Evolutionary conservation across 2,113 vertebrate genomes (phyloP), one percentile per base, ranked within the genome.

Genomic region (Chloebia gouldiae): DNA sequence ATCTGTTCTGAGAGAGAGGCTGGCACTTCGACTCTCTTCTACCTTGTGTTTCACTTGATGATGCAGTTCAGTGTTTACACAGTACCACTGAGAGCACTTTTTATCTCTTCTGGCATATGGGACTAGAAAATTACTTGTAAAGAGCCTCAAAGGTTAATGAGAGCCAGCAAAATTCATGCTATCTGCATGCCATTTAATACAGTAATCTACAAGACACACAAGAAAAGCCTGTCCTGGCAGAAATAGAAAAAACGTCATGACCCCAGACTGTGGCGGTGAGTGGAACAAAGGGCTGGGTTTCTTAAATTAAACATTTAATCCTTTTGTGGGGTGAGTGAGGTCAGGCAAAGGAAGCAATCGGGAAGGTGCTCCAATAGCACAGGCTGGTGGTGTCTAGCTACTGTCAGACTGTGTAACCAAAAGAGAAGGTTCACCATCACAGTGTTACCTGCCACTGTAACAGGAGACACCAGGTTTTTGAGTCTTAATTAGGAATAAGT

Each of bases 301-400:
- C 92, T 93, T 68, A 68, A 76, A 66, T 90, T 73, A 88, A 94
- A 86, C 57, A 83, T 95, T 64, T 73, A 89, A 61, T 86, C 60
- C 56, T 71, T 86, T 33, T 44, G 40, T 31, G 4, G 25, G 73
- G 27, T 61, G n/a, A 81, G 23, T 15, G n/a, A 76, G 61, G 51
- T 85, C 81, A 92, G 57, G 40, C 13, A 22, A 2, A 78, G 54
- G 42, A 73, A 82, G 42, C 28, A 40, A 37, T 45, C 1, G 6
- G 21, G 73, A 76, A 69, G 79, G 45, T 77, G 25, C 82, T 90
- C 50, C 1, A 9, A 37, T 45, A 57, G n/a, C 77, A 78, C 20
- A 28, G 3, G 2, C 53, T 83, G 68, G 7, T 39, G 30, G 19
- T 50, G 9, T 44, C 50, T 80, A 40, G 14, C 27, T 64, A 13